A percentile compares a stretch with the other conserved stretches of the same genome.
Conservation (phyloP, 2,888 invertebrate species). For the Orthosia gothica region DNA sequence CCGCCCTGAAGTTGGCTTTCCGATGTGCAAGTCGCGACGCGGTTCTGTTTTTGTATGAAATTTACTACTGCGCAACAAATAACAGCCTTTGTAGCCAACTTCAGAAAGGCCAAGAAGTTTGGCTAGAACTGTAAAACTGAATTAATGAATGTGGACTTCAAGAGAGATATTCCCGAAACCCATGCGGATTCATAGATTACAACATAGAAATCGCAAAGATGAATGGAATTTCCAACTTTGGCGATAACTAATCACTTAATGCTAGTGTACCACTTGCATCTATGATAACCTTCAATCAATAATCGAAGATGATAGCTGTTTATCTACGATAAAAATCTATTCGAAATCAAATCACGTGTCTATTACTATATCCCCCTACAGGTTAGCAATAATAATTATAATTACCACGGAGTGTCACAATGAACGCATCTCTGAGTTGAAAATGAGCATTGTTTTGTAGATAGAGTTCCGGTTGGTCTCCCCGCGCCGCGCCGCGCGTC, state of each 20-base stretch:
- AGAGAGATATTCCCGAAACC: constrained; percentile 8
- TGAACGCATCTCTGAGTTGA: constrained; percentile 54
- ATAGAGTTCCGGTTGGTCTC: constrained; percentile 83
- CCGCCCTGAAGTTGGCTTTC: too few relatives aligned
- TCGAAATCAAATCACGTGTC: constrained; percentile 42
- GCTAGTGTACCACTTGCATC: constrained; percentile 15
- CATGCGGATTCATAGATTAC: neutral
- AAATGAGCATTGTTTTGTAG: constrained; percentile 79
- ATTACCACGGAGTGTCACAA: constrained; percentile 54
- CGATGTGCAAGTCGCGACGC: too few relatives aligned
- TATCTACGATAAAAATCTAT: constrained; percentile 23
- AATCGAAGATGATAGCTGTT: constrained; percentile 12
- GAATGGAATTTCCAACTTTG: neutral
- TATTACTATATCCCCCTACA: constrained; percentile 32
- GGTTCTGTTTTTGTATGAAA: too few relatives aligned
- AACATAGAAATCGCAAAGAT: constrained; percentile 4
- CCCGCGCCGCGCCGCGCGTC: constrained; percentile 74
- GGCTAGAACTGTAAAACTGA: neutral
- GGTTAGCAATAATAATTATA: constrained; percentile 47
- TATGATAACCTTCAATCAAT: constrained; percentile 15
- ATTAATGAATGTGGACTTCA: neutral
- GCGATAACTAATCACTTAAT: constrained; percentile 16
- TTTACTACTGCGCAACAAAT: too few relatives aligned
- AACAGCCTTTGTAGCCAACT: too few relatives aligned
- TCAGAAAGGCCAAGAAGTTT: too few relatives aligned